A percentile compares a stretch with the other conserved stretches of the same genome.
These are phyloP conservation scores for Gymnogyps californianus DNA, from an alignment of 2,113 vertebrate species.

Conservation along the genomic window DNA sequence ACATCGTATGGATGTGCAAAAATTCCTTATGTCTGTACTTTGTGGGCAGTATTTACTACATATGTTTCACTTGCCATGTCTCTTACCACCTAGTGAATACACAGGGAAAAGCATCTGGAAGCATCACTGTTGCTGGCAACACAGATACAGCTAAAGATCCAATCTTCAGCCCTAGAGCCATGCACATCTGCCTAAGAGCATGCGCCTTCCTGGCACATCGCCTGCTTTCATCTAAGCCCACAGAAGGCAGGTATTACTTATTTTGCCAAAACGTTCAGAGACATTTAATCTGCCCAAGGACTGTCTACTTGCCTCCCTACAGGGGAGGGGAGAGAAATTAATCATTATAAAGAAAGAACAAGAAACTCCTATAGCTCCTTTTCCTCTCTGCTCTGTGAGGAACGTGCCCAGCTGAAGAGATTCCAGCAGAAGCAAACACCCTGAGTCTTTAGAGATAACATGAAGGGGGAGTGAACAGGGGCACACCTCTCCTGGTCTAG, in stretches of 20 bases:
- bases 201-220: rapidly evolving
- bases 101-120: not conserved
- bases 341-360: not conserved
- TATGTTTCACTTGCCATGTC: not conserved
- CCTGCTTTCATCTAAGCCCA: not conserved
- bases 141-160: not conserved
- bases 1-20: rapidly evolving
- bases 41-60: not conserved
- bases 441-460: not conserved
- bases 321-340: not conserved
- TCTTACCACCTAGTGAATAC: not conserved
- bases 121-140: not conserved
- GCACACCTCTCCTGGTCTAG: not conserved
- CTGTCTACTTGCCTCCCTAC: not conserved
- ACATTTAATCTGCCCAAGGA: not conserved
- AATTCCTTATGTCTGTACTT: not conserved
- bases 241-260: rapidly evolving
- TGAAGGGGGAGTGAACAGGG: rapidly evolving
- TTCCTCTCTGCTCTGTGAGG: not conserved
- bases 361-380: not conserved
- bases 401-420: not conserved
- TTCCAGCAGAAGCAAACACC: not conserved
- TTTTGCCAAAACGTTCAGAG: not conserved
- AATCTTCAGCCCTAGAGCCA: not conserved
- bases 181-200: too few relatives aligned